Conservation (phyloP, 2,888 invertebrate species). For the Molorchus minor region DNA sequence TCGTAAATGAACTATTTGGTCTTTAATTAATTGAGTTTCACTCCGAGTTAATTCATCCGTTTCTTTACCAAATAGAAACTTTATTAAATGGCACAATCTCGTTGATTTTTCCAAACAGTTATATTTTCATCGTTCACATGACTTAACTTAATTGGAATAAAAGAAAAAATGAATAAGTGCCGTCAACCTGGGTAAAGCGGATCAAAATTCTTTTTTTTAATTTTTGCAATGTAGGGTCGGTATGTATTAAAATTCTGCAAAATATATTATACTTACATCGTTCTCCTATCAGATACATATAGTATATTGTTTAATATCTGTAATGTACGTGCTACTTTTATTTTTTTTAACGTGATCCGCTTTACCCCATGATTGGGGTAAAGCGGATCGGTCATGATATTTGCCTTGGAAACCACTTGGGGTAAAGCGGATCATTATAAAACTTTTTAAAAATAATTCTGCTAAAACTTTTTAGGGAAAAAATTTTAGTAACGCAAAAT, state of each 20-base stretch:
- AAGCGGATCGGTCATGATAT: background rate
- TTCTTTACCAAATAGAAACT: slow-evolving; percentile 6
- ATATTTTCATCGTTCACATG: background rate
- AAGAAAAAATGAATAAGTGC: background rate
- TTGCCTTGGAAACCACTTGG: background rate
- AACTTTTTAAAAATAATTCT: slow-evolving; percentile 4
- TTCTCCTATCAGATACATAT: no score
- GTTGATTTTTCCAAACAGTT: background rate
- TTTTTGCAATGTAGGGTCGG: background rate
- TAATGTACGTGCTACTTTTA: slow-evolving; percentile 2
- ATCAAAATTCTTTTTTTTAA: background rate
- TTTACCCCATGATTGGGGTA: background rate
- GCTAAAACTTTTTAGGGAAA: background rate
- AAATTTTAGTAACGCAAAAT: background rate
- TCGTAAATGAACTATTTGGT: background rate
- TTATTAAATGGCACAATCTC: background rate
- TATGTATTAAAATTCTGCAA: slow-evolving; percentile 2
- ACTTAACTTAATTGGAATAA: background rate
- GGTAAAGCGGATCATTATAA: slow-evolving; percentile 4
- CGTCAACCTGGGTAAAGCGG: no score
- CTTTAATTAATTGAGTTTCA: slow-evolving; percentile 8
- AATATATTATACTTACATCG: no score
- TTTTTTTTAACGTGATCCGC: background rate
- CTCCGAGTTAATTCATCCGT: background rate
- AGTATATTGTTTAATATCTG: slow-evolving; percentile 4